phyloP scores from a whole-genome alignment of 2,113 vertebrate species.

The Pongo abelii region DNA sequence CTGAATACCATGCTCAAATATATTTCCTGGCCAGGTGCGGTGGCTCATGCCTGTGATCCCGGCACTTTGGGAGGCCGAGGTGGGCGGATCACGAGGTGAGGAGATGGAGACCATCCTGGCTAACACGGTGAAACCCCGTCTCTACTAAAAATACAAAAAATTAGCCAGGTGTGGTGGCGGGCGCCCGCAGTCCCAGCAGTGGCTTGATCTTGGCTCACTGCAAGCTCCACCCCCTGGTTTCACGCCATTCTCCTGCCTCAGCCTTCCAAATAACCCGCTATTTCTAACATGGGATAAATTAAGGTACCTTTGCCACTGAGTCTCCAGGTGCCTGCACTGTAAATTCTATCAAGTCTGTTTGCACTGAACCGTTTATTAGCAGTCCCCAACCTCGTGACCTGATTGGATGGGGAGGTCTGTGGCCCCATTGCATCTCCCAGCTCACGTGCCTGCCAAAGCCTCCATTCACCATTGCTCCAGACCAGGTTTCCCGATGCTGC shows the following conservation, averaged over 20 bases:
- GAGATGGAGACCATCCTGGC: no score
- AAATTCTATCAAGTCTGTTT: neutral
- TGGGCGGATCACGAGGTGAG: no score
- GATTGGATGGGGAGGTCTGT: neutral
- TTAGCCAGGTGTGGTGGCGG: no score
- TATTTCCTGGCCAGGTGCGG: neutral
- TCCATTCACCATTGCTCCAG: neutral
- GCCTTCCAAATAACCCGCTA: fast-evolving
- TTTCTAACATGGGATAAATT: neutral
- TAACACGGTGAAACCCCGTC: no score
- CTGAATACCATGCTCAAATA: neutral
- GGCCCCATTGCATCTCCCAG: neutral
- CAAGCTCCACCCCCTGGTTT: no score
- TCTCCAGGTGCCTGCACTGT: neutral
- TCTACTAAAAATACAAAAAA: no score
- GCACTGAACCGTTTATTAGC: neutral
- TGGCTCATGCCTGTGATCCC: no score
- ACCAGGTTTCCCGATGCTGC: neutral
- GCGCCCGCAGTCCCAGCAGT: no score
- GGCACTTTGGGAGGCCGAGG: no score
- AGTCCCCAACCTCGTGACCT: neutral
- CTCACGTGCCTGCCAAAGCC: fast-evolving
- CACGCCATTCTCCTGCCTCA: no score
- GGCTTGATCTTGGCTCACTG: no score
- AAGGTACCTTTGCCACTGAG: neutral